Percentiles rank a stretch among this genome's conserved stretches.
Evolutionary conservation across 2,888 invertebrate genomes (phyloP).

Genomic region (Odontocolon sp.): DNA sequence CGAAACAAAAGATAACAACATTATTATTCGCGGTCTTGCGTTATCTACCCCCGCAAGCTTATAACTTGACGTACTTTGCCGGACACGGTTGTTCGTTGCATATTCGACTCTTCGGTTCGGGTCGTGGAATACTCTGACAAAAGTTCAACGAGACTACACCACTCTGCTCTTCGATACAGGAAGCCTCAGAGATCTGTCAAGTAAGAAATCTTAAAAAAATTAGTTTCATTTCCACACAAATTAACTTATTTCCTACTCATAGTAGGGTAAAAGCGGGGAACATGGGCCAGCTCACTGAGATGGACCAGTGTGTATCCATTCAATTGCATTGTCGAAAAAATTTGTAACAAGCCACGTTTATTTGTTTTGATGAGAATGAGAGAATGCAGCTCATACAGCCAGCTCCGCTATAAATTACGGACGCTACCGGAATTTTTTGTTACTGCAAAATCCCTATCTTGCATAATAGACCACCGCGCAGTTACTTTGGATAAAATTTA

Average conservation of each 20-base stretch:
- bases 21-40: neutral
- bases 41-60: neutral
- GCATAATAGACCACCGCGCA: too few species aligned
- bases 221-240: neutral
- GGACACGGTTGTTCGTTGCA: slow-evolving; percentile 82
- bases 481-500: too few species aligned
- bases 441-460: too few species aligned
- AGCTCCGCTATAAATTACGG: too few species aligned
- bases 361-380: too few species aligned
- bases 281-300: too few species aligned
- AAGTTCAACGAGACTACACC: slow-evolving; percentile 83
- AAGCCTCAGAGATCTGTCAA: slow-evolving; percentile 78
- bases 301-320: too few species aligned
- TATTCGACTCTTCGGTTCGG: slow-evolving; percentile 77
- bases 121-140: slow-evolving; percentile 80
- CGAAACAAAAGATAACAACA: neutral
- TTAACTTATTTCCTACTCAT: neutral
- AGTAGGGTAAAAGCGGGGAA: too few species aligned
- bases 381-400: too few species aligned
- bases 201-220: neutral
- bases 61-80: slow-evolving; percentile 78
- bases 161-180: slow-evolving; percentile 84
- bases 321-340: too few species aligned
- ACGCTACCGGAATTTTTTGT: too few species aligned
- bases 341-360: too few species aligned